phyloP scores from a whole-genome alignment of 1,140 invertebrate species.

The Neodiprion pinetum region DNA sequence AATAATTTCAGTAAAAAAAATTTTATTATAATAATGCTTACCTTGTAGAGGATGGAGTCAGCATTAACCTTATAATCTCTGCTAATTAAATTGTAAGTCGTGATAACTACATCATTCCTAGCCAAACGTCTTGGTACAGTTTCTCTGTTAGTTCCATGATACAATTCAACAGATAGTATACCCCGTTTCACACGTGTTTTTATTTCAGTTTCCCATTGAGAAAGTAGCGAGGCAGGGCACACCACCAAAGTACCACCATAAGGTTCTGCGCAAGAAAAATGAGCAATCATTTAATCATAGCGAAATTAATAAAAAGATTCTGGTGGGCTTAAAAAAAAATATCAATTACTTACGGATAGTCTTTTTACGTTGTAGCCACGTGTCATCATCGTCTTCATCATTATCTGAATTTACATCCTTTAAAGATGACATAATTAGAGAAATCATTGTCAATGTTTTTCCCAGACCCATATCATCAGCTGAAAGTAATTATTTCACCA shows the following conservation, averaged over 20 bases:
- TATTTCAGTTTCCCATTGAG: constrained; percentile 90
- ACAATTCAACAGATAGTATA: constrained; percentile 71
- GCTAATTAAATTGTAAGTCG: constrained; percentile 75
- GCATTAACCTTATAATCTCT: constrained; percentile 60
- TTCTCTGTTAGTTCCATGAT: constrained; percentile 83
- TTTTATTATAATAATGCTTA: constrained; percentile 24
- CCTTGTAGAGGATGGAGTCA: constrained; percentile 31
- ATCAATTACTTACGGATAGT: constrained; percentile 46
- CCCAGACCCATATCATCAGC: constrained; percentile 96
- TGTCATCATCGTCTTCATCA: constrained; percentile 39
- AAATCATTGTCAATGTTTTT: constrained; percentile 93
- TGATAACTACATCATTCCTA: constrained; percentile 75
- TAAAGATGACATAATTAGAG: constrained; percentile 65
- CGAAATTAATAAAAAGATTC: background rate
- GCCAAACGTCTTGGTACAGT: constrained; percentile 68
- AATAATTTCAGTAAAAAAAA: constrained; percentile 7
- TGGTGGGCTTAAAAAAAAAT: constrained; percentile 4
- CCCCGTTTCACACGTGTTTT: constrained; percentile 67
- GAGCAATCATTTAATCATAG: background rate
- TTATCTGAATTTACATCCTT: constrained; percentile 51
- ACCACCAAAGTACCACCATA: constrained; percentile 83
- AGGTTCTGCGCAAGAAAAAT: constrained; percentile 31
- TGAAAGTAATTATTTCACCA: constrained; percentile 41
- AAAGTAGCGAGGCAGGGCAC: constrained; percentile 83
- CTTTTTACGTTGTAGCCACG: constrained; percentile 39